Conservation (phyloP, 53 echinoderm and acorn worm species). For the Patiria pectinifera region DNA sequence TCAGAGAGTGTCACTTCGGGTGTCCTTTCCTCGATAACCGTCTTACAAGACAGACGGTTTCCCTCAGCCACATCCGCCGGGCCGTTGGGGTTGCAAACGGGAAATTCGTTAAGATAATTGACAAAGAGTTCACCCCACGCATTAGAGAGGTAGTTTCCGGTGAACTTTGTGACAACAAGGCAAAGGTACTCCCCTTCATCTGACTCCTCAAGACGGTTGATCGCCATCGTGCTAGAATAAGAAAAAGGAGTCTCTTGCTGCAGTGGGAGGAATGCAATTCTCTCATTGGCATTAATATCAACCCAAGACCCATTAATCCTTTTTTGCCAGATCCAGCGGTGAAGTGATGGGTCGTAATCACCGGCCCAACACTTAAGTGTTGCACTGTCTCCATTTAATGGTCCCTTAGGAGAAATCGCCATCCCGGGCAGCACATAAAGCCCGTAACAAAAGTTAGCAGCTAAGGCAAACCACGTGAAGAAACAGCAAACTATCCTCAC, state of each 20-base stretch:
- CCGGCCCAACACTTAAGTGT: not conserved
- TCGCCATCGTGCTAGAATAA: slow-evolving; percentile 4
- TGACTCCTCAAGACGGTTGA: not conserved
- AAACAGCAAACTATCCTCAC: not conserved
- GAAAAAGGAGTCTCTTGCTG: not conserved
- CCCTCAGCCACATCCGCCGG: slow-evolving; percentile 32
- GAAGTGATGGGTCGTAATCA: not conserved
- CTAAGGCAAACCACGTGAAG: not conserved
- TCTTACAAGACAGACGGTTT: slow-evolving; percentile 11
- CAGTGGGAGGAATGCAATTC: not conserved
- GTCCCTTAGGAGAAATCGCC: not conserved
- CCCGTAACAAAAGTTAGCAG: not conserved
- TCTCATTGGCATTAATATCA: not conserved
- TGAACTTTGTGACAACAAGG: not conserved
- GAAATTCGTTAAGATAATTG: slow-evolving; percentile 23
- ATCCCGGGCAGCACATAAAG: not conserved
- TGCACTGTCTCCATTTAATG: not conserved
- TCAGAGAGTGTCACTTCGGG: not conserved
- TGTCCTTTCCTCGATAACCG: slow-evolving; percentile 4
- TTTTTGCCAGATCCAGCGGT: not conserved
- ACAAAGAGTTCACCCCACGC: not conserved
- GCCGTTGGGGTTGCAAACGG: slow-evolving; percentile 34
- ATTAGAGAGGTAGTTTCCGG: not conserved
- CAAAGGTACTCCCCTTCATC: slow-evolving; percentile 17
- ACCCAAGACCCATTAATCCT: not conserved